Base-by-base conservation (phyloP, 1,140 invertebrate species). In the Dendrolimus punctatus region DNA sequence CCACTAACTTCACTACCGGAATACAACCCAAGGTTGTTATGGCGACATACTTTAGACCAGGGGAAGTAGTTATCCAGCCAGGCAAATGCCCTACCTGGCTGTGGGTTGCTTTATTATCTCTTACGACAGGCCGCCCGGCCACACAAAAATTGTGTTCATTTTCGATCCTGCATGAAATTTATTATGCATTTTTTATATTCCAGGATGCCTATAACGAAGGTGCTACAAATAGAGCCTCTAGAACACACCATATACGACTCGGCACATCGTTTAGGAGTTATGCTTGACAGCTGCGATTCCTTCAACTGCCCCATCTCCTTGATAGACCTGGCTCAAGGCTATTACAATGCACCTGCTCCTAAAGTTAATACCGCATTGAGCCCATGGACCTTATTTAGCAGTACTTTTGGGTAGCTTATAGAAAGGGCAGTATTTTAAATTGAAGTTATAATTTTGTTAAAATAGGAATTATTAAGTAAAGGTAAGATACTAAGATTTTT, bases 251-350 rank as follows among this genome's bases (percentile, higher is more conserved):
- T 90, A 51, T 94, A 94, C 64, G 90, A 92, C 53, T 73, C 88
- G 48, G 93, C 93, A 9, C 89, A 92, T 56, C 86, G 83, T 67
- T 86, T 88, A 0, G 74, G 91, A 66, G 60, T 68, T 71, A 69
- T 78, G 69, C 62, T 81, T 70, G 73, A 76, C 39, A 84, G 90
- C 49, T 94, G 93, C 65, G 76, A 86, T 8, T 83, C 88, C 54
- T 94, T 90, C 73, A 76, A 88, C 46, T 94, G 93, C 73, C 88
- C 90, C n/a, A 88, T 94, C 54, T 94, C 93, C 6, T 75, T 94
- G 55, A 88, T 94, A 51, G 92, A 94, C 80, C 88, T 93, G 80
- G 92, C 91, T 10, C 87, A 93, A 60, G 93, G 92, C 36, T 91
- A 91, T 76, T 93, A 93, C 71, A 90, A 90, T 62, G 85, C 85